Conservation (phyloP, 2,888 invertebrate species). For the Tenthredo amoena region DNA sequence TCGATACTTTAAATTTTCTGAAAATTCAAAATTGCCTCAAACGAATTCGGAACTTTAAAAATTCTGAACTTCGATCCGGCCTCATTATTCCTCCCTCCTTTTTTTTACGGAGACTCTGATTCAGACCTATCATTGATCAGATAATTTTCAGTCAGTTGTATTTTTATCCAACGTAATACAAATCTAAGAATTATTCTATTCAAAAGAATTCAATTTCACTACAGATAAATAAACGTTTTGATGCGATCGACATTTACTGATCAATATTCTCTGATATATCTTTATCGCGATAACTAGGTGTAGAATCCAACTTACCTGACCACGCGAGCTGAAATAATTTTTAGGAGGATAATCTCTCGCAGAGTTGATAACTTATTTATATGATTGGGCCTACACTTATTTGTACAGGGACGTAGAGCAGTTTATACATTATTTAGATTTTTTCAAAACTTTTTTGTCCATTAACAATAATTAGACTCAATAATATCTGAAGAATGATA, state of each 20-base stretch:
- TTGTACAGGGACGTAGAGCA: background rate
- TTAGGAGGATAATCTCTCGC: background rate
- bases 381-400: background rate
- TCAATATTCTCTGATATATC: background rate
- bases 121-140: background rate
- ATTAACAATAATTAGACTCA: background rate
- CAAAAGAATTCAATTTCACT: background rate
- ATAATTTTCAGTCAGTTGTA: background rate
- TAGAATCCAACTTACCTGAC: background rate
- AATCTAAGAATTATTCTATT: background rate
- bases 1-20: too few species aligned
- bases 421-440: background rate
- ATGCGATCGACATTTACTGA: background rate
- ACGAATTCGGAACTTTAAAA: too few species aligned
- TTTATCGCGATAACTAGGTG: background rate
- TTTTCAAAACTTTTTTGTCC: background rate
- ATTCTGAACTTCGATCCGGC: too few species aligned
- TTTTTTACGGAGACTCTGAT: background rate
- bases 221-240: background rate
- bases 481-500: background rate
- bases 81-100: background rate
- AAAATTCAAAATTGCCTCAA: too few species aligned
- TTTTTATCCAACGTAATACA: background rate
- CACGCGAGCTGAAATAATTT: background rate
- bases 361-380: background rate